A percentile compares a stretch with the other conserved stretches of the same genome.
Conservation (phyloP, 2,113 vertebrate genomes). For the Cromileptes altivelis region DNA sequence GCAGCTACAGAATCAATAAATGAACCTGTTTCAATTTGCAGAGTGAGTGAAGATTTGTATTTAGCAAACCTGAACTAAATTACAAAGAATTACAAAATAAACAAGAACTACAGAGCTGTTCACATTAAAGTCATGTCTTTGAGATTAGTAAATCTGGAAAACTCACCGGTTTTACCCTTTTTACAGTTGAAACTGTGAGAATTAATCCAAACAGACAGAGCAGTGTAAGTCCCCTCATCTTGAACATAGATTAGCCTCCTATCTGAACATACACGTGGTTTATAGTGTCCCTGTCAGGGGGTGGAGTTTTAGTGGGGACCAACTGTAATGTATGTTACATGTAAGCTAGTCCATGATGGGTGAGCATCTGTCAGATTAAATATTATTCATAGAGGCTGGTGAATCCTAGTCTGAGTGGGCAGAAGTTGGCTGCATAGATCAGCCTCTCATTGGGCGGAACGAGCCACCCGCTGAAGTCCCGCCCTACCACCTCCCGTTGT, state of each 20-base stretch:
- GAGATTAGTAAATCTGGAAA: background rate
- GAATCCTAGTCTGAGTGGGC: no score
- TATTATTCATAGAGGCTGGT: no score
- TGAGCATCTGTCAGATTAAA: no score
- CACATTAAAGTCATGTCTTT: background rate
- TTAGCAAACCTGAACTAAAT: background rate
- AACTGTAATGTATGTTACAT: no score
- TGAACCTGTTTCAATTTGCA: background rate
- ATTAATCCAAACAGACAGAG: conserved; percentile 26
- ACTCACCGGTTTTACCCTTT: background rate
- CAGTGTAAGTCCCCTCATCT: conserved; percentile 37
- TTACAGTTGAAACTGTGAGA: background rate
- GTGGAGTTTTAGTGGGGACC: background rate
- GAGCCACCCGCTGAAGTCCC: no score
- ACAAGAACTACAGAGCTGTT: background rate
- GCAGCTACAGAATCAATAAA: background rate
- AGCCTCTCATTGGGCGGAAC: no score
- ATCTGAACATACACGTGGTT: background rate
- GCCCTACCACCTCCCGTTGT: no score
- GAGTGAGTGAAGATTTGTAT: background rate
- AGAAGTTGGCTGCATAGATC: no score
- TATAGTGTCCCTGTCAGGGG: background rate
- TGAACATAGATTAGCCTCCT: background rate
- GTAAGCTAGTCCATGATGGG: no score
- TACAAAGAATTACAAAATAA: background rate